A percentile compares a stretch with the other conserved stretches of the same genome.
phyloP scores from a whole-genome alignment of 2,113 vertebrate species.

The Phylloscopus whistleri region DNA sequence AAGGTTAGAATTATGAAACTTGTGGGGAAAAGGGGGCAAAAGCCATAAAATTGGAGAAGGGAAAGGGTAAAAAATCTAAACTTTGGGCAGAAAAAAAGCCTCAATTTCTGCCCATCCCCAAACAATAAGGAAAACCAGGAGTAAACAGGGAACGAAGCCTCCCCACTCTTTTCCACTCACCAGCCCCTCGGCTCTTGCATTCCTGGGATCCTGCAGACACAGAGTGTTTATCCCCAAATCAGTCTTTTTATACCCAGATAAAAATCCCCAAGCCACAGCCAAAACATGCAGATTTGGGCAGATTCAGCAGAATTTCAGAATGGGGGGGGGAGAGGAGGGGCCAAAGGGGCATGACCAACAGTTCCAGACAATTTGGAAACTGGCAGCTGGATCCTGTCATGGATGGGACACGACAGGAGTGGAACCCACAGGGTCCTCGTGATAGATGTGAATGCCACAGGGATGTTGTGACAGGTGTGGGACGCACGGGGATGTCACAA shows the following conservation, averaged over 20 bases:
- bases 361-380: not conserved
- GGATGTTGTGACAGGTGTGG: rapidly evolving
- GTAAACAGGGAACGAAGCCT: not conserved
- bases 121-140: not conserved
- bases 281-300: not conserved
- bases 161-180: not conserved
- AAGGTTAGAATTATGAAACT: not conserved
- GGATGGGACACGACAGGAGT: rapidly evolving
- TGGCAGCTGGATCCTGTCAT: not conserved
- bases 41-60: rapidly evolving
- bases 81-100: not conserved
- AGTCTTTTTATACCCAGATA: not conserved
- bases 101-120: not conserved
- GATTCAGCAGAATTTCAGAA: not conserved
- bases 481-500: no score
- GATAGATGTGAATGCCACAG: not conserved
- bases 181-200: not conserved
- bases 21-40: not conserved
- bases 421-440: not conserved
- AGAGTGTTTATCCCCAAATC: not conserved
- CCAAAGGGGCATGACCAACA: not conserved
- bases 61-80: not conserved
- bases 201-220: not conserved
- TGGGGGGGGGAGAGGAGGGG: no score
- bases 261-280: not conserved